Conservation (phyloP, 2,797 vertebrate species). For the Macropus fuliginosus region DNA sequence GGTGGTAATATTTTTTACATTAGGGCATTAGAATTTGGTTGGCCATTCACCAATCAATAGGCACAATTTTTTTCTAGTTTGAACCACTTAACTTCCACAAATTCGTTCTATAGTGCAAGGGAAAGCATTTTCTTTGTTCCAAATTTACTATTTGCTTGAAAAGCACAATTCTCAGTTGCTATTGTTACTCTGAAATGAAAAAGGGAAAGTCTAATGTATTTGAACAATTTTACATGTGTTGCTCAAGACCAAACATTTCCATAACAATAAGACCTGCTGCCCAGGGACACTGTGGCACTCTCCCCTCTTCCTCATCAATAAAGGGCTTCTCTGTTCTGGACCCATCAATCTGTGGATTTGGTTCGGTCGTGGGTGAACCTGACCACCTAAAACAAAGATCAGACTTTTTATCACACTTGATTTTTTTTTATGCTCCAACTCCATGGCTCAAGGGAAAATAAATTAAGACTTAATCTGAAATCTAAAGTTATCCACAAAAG, state of each 20-base stretch:
- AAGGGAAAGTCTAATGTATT: background rate
- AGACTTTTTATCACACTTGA: background rate
- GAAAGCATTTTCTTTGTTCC: background rate
- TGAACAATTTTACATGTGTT: background rate
- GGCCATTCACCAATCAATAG: background rate
- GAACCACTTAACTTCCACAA: background rate
- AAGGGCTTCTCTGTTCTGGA: background rate
- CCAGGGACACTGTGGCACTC: background rate
- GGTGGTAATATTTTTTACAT: background rate
- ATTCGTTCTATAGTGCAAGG: background rate
- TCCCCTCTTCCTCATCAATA: background rate
- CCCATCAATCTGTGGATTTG: background rate
- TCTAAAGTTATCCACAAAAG: background rate
- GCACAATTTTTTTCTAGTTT: background rate
- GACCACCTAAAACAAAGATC: background rate
- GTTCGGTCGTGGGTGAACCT: background rate
- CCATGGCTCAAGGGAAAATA: background rate
- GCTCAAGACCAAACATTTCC: background rate
- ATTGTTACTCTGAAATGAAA: background rate
- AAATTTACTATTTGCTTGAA: conserved; percentile 32
- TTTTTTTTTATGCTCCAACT: background rate
- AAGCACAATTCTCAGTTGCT: background rate
- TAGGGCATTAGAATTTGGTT: background rate
- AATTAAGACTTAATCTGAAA: background rate
- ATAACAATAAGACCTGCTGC: background rate